A percentile compares a stretch with the other conserved stretches of the same genome.
Evolutionary conservation across 1,140 invertebrate genomes (phyloP).

Genomic region (Cyclina sinensis): DNA sequence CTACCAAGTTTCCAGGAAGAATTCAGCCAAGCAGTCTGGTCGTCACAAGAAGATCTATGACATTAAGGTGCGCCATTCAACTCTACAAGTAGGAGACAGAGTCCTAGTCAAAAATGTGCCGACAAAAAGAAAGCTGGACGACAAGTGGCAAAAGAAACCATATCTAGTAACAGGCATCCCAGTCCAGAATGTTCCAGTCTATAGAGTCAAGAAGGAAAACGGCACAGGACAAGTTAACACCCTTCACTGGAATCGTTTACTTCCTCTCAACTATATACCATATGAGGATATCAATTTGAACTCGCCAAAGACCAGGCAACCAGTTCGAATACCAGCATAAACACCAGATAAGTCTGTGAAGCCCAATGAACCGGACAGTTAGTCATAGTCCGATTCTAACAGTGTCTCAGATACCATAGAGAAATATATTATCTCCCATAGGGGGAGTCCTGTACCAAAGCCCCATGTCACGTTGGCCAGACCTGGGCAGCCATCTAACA

Average conservation of each 20-base stretch:
- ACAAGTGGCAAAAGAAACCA: conserved; percentile 39
- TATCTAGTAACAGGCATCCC: neutral
- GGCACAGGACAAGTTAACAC: conserved; percentile 1
- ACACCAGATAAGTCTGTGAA: neutral
- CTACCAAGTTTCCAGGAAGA: neutral
- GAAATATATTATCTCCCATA: neutral
- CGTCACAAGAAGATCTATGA: conserved; percentile 6
- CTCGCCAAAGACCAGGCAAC: neutral
- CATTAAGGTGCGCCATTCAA: neutral
- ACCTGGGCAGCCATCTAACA: too few relatives aligned
- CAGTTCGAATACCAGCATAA: too few relatives aligned
- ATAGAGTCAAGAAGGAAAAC: conserved; percentile 12
- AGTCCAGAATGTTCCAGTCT: conserved; percentile 21
- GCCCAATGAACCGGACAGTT: neutral
- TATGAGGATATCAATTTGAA: neutral
- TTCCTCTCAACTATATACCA: neutral
- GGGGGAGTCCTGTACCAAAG: too few relatives aligned
- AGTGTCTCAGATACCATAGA: neutral
- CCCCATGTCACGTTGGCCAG: too few relatives aligned
- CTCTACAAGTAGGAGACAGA: conserved; percentile 15
- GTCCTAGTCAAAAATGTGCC: conserved; percentile 23
- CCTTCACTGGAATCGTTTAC: conserved; percentile 29
- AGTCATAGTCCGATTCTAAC: neutral
- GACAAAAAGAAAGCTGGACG: conserved; percentile 17
- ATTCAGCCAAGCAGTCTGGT: neutral